phyloP scores from a whole-genome alignment of 2,113 vertebrate genomes.

The Nyctereutes procyonoides region DNA sequence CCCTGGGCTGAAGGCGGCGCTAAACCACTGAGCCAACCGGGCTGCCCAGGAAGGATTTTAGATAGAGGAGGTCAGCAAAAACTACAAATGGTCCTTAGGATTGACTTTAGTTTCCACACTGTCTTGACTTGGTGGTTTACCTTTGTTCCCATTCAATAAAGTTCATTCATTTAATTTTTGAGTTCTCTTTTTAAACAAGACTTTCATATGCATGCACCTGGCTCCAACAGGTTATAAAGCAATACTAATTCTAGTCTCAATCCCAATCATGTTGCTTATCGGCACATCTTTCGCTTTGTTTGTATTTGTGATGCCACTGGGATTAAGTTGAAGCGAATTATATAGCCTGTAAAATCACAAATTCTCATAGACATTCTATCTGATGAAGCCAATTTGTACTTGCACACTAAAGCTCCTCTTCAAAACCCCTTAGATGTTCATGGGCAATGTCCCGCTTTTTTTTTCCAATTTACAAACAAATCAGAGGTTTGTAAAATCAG shows the following conservation, averaged over 20 bases:
- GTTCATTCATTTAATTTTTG: conserved; percentile 5
- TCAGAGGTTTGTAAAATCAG: conserved; percentile 42
- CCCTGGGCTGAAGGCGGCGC: too few species aligned
- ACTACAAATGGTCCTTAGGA: neutral
- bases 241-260: conserved; percentile 41
- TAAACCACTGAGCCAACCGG: too few species aligned
- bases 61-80: neutral
- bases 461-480: conserved; percentile 44
- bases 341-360: neutral
- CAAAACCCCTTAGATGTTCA: neutral
- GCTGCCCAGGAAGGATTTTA: neutral
- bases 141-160: conserved; percentile 43
- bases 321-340: conserved; percentile 6
- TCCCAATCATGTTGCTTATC: neutral
- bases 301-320: conserved; percentile 24
- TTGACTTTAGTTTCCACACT: conserved; percentile 22
- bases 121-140: conserved; percentile 30
- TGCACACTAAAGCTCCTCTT: conserved; percentile 11
- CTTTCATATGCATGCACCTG: neutral
- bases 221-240: neutral
- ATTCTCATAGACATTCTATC: neutral
- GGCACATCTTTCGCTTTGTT: neutral
- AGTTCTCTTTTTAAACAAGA: conserved; percentile 30
- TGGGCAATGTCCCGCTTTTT: conserved; percentile 15
- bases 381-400: neutral